Evolutionary conservation across 2,113 vertebrate species (phyloP).

Genomic region (Boulengeromyrus knoepffleri): DNA sequence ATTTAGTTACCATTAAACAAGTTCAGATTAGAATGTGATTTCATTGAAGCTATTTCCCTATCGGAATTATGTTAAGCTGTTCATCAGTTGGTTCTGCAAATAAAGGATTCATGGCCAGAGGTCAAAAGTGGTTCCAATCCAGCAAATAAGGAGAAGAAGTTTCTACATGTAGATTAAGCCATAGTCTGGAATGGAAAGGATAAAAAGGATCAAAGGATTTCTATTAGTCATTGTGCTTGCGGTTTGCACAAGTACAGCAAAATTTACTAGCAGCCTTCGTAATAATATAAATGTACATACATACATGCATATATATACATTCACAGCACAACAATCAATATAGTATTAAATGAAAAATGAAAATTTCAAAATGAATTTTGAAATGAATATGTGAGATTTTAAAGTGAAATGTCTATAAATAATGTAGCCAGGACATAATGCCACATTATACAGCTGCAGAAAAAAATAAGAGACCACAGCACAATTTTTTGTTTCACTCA

Average conservation of each 20-base stretch:
- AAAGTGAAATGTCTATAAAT: background rate
- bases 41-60: background rate
- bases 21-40: background rate
- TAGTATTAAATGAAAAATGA: background rate
- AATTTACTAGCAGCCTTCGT: background rate
- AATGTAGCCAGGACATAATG: background rate
- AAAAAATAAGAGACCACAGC: too few species aligned
- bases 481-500: too few species aligned
- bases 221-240: background rate
- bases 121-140: background rate
- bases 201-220: background rate
- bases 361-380: too few species aligned
- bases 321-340: background rate
- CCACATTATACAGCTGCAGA: background rate
- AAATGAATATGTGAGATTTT: background rate
- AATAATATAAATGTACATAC: background rate
- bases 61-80: background rate
- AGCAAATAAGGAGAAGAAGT: background rate
- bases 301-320: background rate
- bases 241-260: background rate
- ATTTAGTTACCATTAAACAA: slow-evolving; percentile 2
- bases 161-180: background rate
- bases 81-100: background rate
- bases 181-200: background rate
- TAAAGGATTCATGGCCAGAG: background rate